Base-by-base conservation (phyloP, 1,140 invertebrate species). In the Cardiocondyla obscurior region DNA sequence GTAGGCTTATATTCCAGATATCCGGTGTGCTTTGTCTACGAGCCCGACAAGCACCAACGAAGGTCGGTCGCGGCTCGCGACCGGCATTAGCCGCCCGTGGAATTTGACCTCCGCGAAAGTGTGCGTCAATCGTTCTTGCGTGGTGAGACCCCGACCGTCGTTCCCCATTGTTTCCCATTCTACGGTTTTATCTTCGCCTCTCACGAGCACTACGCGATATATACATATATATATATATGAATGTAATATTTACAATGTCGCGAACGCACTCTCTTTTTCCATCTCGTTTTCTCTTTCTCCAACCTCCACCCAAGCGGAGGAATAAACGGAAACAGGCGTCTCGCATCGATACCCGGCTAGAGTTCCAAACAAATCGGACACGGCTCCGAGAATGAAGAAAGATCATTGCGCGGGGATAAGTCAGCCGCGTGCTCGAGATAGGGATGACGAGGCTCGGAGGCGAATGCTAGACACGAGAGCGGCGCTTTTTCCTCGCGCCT, bases 61-160 rank as follows among this genome's bases (percentile, higher is more conserved):
- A 90, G 88, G 88, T 88, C 85, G 72, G 72, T 51, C 51, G 77
- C 82, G 42, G 39, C 39, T 22, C 55, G 39, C 51, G 44, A 53
- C 49, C 44, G 70, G 64, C 67, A 74, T 85, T 49, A 39, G 46
- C 51, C 70, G 72, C 64, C 51, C 79, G 55, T 82, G 86, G 89
- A 90, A 88, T 89, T 89, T 89, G 85, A 90, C 89, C 89, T 89
- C 86, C 81, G 86, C 73, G 76, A 88, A 88, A 88, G 86, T 81
- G 86, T 83, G 83, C 88, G 89, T 89, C 86, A 89, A 89, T 76
- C 64, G 62, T 79, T 53, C 22, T 36, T 33, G 46, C 60, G 69
- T 85, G 57, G 46, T 42, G 46, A 85, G 81, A 69, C 62, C 42
- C 39, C 55, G 73, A 46, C 46, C 67, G 70, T 62, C 46, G 39